Percentiles rank a stretch among this genome's conserved stretches.
Conservation (phyloP, 1,140 invertebrate genomes). For the Tribolium madens region DNA sequence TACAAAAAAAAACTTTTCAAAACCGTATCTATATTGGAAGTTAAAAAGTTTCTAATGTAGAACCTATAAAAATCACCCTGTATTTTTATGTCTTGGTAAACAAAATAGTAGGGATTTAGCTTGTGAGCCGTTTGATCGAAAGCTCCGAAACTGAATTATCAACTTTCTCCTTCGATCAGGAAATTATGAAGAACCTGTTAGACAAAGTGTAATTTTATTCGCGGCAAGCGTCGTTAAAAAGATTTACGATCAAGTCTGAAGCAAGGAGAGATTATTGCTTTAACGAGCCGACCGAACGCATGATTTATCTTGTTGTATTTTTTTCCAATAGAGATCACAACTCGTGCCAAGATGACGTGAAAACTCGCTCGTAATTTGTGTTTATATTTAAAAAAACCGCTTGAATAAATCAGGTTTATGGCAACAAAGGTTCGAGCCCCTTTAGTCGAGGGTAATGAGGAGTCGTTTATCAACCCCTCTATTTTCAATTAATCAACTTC, state of each 20-base stretch:
- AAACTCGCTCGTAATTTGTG: neutral
- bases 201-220: constrained; percentile 36
- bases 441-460: constrained; percentile 33
- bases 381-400: constrained; percentile 11
- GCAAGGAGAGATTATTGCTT: constrained; percentile 31
- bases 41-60: no score
- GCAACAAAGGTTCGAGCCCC: constrained; percentile 30
- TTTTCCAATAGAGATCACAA: neutral
- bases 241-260: constrained; percentile 23
- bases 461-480: constrained; percentile 38
- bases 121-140: no score
- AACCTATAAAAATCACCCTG: no score
- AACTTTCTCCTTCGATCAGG: neutral
- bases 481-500: constrained; percentile 39
- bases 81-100: no score
- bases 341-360: neutral
- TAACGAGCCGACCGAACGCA: constrained; percentile 27
- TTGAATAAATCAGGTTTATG: constrained; percentile 36
- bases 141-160: constrained; percentile 4
- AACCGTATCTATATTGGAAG: no score
- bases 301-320: constrained; percentile 31
- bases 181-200: constrained; percentile 29
- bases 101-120: no score
- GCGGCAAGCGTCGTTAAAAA: constrained; percentile 22
- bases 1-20: no score